Percentiles rank a stretch among this genome's conserved stretches.
These are phyloP conservation scores for Brachionus rotundiformis DNA, from an alignment of 1,140 invertebrate species.

Conservation along the genomic window DNA sequence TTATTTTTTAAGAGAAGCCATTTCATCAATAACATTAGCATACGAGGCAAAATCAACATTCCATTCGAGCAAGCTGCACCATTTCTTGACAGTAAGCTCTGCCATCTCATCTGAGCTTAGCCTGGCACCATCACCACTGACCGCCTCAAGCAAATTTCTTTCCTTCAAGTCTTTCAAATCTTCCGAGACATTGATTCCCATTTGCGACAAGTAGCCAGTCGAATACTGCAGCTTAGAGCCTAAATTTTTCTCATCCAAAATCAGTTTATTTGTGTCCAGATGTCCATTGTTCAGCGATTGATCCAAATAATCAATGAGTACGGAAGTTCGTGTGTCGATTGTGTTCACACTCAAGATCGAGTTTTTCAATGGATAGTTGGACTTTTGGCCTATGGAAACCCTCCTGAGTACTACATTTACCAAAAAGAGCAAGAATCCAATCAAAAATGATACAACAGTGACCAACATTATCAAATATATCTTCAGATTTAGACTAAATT, in stretches of 20 bases:
- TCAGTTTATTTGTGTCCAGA: slow-evolving; percentile 23
- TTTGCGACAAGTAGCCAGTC: slow-evolving; percentile 28
- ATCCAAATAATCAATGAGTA: slow-evolving; percentile 31
- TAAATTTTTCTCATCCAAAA: slow-evolving; percentile 22
- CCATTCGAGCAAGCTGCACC: slow-evolving; percentile 40
- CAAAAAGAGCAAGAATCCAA: slow-evolving; percentile 4
- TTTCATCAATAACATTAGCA: not conserved
- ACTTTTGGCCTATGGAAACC: not conserved
- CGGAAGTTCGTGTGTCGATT: slow-evolving; percentile 1
- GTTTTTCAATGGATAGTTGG: not conserved
- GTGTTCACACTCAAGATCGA: slow-evolving; percentile 27
- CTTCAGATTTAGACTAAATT: slow-evolving; percentile 35
- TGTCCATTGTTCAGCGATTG: not conserved
- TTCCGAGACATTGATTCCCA: slow-evolving; percentile 19
- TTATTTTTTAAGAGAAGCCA: not conserved
- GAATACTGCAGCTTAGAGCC: not conserved
- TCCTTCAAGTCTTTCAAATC: slow-evolving; percentile 25
- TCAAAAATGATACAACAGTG: not conserved
- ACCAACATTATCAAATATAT: not conserved
- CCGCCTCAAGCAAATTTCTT: not conserved
- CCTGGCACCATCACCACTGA: not conserved
- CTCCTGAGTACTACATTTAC: not conserved
- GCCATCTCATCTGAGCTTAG: not conserved
- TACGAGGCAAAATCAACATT: not conserved
- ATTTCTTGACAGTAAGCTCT: not conserved